These are phyloP conservation scores for Yasuhikotakia modesta DNA, from an alignment of 2,797 vertebrate genomes.

Conservation along the genomic window DNA sequence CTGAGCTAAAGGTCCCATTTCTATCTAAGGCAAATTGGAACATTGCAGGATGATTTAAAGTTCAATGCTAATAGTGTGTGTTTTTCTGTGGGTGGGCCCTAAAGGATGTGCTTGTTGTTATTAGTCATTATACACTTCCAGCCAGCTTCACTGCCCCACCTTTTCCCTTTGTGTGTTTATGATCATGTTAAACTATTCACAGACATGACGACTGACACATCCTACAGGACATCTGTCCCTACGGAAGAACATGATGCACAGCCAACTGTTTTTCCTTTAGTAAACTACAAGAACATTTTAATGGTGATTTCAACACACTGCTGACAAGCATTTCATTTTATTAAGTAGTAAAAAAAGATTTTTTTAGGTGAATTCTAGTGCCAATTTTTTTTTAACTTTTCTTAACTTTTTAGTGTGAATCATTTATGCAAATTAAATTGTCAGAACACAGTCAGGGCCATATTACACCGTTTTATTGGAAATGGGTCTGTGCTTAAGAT, in stretches of 20 bases:
- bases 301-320: not conserved
- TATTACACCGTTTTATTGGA: no score
- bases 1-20: conserved; percentile 17
- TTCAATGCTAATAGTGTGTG: conserved; percentile 3
- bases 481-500: no score
- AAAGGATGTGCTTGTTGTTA: conserved; percentile 30
- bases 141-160: conserved; percentile 21
- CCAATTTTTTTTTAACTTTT: no score
- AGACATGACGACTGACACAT: conserved; percentile 57
- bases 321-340: not conserved
- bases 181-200: conserved; percentile 58
- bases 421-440: not conserved
- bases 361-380: no score
- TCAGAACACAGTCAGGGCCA: not conserved
- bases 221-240: conserved; percentile 55
- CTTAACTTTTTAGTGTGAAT: no score
- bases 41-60: conserved; percentile 23
- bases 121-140: conserved; percentile 26
- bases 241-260: conserved; percentile 14
- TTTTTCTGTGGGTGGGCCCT: not conserved
- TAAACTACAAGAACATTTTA: not conserved
- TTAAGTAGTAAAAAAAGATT: not conserved
- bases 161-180: not conserved
- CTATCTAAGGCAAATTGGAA: conserved; percentile 1
- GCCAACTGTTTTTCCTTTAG: not conserved